A percentile compares a stretch with the other conserved stretches of the same genome.
Evolutionary conservation across 2,113 vertebrate genomes (phyloP).

Genomic region (Pluvialis apricaria): DNA sequence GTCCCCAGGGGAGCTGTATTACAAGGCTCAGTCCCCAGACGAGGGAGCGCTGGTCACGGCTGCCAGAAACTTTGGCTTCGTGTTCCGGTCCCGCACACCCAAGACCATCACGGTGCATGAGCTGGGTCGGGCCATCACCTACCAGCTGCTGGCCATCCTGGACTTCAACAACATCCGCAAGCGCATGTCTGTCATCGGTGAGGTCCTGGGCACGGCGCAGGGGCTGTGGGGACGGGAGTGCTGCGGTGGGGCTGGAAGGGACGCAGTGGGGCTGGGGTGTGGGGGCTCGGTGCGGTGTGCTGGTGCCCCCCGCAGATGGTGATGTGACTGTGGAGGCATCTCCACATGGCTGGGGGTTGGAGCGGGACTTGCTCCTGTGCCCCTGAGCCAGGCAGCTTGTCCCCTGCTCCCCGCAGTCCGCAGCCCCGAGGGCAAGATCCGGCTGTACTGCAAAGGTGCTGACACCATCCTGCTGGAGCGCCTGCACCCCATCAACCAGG

Average conservation of each 20-base stretch:
- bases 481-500: constrained; percentile 79
- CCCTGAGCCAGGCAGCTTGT: neutral
- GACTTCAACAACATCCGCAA: constrained; percentile 96
- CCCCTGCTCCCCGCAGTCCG: constrained; percentile 70
- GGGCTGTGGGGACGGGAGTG: too few species aligned
- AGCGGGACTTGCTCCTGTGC: neutral
- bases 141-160: constrained; percentile 89
- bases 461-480: constrained; percentile 90
- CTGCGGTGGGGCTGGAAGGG: neutral
- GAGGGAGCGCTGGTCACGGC: constrained; percentile 90
- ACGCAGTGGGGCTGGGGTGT: neutral
- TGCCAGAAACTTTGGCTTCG: constrained; percentile 90
- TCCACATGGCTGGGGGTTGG: neutral
- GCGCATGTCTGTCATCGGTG: constrained; percentile 94
- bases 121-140: constrained; percentile 82
- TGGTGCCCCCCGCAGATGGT: accelerated
- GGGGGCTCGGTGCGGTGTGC: accelerated
- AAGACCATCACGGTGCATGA: constrained; percentile 87
- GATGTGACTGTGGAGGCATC: neutral
- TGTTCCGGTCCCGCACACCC: constrained; percentile 89
- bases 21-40: constrained; percentile 93
- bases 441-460: constrained; percentile 94
- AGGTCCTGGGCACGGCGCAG: neutral
- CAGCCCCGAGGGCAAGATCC: constrained; percentile 86
- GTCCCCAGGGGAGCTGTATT: constrained; percentile 81